These are phyloP conservation scores for Poeciliopsis occidentalis DNA, from an alignment of 2,113 vertebrate species.

Conservation along the genomic window DNA sequence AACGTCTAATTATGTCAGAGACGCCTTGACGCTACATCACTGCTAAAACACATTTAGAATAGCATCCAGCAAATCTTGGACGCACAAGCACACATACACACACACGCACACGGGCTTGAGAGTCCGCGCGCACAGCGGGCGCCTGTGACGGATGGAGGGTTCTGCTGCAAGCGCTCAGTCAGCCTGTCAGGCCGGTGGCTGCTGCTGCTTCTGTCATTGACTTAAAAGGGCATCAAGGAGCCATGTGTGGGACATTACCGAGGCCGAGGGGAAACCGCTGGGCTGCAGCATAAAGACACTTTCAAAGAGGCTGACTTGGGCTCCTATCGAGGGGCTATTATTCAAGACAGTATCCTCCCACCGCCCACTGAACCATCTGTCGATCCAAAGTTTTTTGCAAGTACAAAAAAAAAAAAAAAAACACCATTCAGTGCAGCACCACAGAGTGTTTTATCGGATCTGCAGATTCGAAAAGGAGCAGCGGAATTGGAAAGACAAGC, in stretches of 20 bases:
- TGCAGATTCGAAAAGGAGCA: slow-evolving; percentile 13
- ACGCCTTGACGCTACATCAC: slow-evolving; percentile 74
- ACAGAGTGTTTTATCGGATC: slow-evolving; percentile 29
- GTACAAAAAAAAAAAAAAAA: slow-evolving; percentile 31
- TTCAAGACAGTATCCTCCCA: slow-evolving; percentile 68
- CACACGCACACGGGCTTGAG: slow-evolving; percentile 24
- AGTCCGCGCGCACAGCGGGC: slow-evolving; percentile 53
- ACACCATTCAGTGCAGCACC: slow-evolving; percentile 38
- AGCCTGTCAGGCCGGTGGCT: slow-evolving; percentile 76
- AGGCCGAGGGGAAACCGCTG: slow-evolving; percentile 70
- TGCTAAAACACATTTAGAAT: slow-evolving; percentile 80
- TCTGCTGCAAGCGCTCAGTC: slow-evolving; percentile 77
- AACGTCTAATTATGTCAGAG: slow-evolving; percentile 78
- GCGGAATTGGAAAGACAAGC: slow-evolving; percentile 4
- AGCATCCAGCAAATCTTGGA: slow-evolving; percentile 65
- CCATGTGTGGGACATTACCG: slow-evolving; percentile 70
- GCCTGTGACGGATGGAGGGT: slow-evolving; percentile 73
- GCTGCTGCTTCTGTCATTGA: slow-evolving; percentile 75
- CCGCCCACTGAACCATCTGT: slow-evolving; percentile 63
- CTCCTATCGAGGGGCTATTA: slow-evolving; percentile 68
- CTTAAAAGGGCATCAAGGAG: slow-evolving; percentile 77
- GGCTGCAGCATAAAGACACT: slow-evolving; percentile 68
- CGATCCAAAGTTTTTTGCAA: slow-evolving; percentile 62
- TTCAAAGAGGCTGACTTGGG: slow-evolving; percentile 64
- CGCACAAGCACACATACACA: slow-evolving; percentile 27